Conservation (phyloP, 1,140 invertebrate genomes). For the Sitobion miscanthi region DNA sequence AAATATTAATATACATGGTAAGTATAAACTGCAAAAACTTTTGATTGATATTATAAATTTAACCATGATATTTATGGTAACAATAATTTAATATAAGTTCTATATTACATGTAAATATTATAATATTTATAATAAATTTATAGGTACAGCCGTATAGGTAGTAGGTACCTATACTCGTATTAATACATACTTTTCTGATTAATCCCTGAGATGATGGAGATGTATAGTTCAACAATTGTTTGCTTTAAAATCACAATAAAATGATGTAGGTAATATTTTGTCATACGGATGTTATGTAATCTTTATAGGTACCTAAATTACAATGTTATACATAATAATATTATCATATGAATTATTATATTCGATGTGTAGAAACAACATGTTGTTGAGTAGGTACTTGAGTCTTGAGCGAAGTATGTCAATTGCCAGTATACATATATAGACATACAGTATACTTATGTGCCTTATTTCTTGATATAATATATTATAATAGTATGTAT, state of each 20-base stretch:
- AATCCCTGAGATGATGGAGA: background rate
- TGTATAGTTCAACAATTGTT: background rate
- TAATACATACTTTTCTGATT: background rate
- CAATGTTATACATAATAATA: background rate
- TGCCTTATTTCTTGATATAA: background rate
- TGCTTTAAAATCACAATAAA: background rate
- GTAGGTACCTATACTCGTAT: background rate
- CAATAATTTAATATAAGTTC: background rate
- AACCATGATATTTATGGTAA: background rate
- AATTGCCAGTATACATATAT: background rate
- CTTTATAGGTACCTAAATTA: background rate
- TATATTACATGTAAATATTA: background rate
- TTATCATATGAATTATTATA: background rate
- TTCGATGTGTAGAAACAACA: background rate
- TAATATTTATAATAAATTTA: background rate
- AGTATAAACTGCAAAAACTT: background rate
- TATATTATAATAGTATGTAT: background rate
- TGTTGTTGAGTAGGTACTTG: background rate
- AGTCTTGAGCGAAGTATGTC: background rate
- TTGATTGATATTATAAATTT: background rate
- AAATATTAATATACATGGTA: background rate
- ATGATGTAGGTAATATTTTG: background rate
- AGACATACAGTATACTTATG: background rate
- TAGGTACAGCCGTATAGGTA: too few relatives aligned
- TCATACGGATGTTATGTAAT: background rate